Evolutionary conservation across 1,140 invertebrate genomes (phyloP).

Genomic region (Himalopsyche phryganea): DNA sequence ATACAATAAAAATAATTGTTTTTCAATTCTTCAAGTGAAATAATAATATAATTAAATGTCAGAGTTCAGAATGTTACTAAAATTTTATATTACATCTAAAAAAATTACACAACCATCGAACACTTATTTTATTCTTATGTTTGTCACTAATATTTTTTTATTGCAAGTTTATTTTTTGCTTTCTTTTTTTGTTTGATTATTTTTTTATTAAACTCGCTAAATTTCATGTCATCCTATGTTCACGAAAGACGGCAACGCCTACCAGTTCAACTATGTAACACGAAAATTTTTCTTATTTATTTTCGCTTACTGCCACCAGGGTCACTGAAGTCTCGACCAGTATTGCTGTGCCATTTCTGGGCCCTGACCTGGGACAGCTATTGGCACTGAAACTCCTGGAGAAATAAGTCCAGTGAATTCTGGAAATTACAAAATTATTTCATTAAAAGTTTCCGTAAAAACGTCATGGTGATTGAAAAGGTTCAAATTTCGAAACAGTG

Average conservation of each 20-base stretch:
- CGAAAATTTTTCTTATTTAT: slow-evolving; percentile 24
- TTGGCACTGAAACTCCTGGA: slow-evolving; percentile 87
- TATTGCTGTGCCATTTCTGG: slow-evolving; percentile 69
- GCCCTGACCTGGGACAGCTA: slow-evolving; percentile 86
- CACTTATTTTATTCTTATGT: slow-evolving; percentile 6
- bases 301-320: slow-evolving; percentile 49
- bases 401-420: slow-evolving; percentile 76
- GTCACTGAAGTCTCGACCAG: slow-evolving; percentile 91
- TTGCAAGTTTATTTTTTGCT: slow-evolving; percentile 1
- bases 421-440: no score
- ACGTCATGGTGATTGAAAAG: no score
- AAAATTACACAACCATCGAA: slow-evolving; percentile 26
- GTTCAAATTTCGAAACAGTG: no score
- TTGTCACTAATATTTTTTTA: background rate
- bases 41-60: background rate
- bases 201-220: no score
- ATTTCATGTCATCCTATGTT: background rate
- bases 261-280: slow-evolving; percentile 6
- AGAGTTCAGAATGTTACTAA: background rate
- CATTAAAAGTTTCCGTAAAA: no score
- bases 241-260: background rate
- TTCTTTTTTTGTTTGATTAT: slow-evolving; percentile 3
- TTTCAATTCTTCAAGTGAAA: background rate
- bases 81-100: background rate
- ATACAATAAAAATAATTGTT: background rate